These are phyloP conservation scores for Elegia similella DNA, from an alignment of 2,888 invertebrate species.

Conservation along the genomic window DNA sequence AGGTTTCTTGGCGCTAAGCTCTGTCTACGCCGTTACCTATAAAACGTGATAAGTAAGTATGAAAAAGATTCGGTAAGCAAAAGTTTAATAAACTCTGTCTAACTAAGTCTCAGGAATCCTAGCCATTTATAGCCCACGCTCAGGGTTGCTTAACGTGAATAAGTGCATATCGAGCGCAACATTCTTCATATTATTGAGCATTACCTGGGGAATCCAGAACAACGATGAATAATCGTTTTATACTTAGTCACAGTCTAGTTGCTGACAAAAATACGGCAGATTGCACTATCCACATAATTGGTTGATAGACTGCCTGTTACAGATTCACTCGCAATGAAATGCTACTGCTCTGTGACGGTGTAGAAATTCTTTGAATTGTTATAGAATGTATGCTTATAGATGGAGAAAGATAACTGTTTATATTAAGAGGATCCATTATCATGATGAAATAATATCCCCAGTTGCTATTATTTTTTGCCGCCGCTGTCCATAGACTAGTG, in stretches of 20 bases:
- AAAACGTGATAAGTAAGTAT: not conserved
- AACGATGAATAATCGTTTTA: slow-evolving; percentile 19
- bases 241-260: slow-evolving; percentile 46
- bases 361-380: not conserved
- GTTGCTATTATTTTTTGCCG: too few relatives aligned
- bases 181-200: not conserved
- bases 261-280: slow-evolving; percentile 30
- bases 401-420: not conserved
- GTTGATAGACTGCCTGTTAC: slow-evolving; percentile 31
- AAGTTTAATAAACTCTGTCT: too few relatives aligned
- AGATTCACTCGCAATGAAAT: not conserved
- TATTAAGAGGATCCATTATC: not conserved
- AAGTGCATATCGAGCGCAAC: too few relatives aligned
- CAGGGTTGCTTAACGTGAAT: too few relatives aligned
- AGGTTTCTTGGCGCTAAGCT: too few relatives aligned
- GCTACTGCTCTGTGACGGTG: not conserved
- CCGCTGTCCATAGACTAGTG: too few relatives aligned
- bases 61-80: not conserved
- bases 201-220: slow-evolving; percentile 5
- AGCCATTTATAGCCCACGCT: too few relatives aligned
- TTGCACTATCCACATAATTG: slow-evolving; percentile 38
- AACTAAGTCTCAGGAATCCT: too few relatives aligned
- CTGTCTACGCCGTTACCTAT: not conserved
- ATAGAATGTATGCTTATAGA: not conserved
- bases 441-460: not conserved